Conservation (phyloP, 1,140 invertebrate species). For the Brevipalpus yothersi region DNA sequence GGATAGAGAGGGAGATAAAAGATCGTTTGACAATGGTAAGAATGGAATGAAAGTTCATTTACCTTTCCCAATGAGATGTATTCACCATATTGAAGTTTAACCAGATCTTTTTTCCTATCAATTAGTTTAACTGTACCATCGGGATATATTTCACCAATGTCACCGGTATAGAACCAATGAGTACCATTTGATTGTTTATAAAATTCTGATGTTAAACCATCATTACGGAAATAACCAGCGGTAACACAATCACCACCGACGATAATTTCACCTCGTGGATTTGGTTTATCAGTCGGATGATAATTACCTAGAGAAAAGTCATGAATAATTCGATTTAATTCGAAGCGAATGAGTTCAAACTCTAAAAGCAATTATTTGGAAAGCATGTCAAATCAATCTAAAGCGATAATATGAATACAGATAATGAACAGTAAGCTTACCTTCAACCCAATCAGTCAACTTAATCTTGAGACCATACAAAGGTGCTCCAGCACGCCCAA, state of each 20-base stretch:
- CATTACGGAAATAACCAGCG: conserved; percentile 28
- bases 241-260: conserved; percentile 28
- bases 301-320: conserved; percentile 23
- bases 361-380: neutral
- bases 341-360: neutral
- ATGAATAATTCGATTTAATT: conserved; percentile 22
- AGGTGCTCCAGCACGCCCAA: conserved; percentile 28
- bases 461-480: conserved; percentile 15
- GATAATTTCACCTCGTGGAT: conserved; percentile 29
- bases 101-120: conserved; percentile 79
- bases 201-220: conserved; percentile 28
- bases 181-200: conserved; percentile 22
- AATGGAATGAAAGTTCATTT: neutral
- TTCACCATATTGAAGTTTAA: conserved; percentile 38
- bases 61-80: conserved; percentile 10
- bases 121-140: conserved; percentile 91
- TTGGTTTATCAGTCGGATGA: conserved; percentile 22
- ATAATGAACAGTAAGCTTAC: conserved; percentile 18
- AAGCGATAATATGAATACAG: conserved; percentile 10
- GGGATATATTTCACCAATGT: conserved; percentile 72
- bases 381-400: neutral
- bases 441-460: conserved; percentile 20
- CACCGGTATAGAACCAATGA: conserved; percentile 52
- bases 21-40: neutral
- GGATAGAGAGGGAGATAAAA: neutral